Evolutionary conservation across 2,888 invertebrate genomes (phyloP).

Genomic region (Deroplatys truncata): DNA sequence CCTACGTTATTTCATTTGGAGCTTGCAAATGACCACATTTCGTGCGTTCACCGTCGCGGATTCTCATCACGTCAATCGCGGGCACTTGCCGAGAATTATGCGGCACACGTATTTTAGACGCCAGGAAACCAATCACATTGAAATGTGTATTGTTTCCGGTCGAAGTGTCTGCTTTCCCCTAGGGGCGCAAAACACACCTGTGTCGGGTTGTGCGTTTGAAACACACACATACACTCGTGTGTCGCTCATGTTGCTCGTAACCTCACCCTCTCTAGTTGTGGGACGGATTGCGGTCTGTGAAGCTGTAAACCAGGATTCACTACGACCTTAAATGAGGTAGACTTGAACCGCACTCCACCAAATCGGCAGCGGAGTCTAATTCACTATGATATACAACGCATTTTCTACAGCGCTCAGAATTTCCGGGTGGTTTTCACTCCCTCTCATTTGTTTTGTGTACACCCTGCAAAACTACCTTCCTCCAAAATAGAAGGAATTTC

Average conservation of each 20-base stretch:
- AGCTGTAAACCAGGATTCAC: neutral
- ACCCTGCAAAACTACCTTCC: too few species aligned
- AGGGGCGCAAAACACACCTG: neutral
- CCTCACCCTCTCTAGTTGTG: neutral
- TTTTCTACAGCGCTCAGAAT: neutral
- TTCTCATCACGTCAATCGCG: neutral
- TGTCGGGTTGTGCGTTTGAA: neutral
- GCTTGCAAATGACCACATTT: neutral
- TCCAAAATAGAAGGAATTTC: too few species aligned
- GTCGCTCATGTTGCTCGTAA: neutral
- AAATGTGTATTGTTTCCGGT: neutral
- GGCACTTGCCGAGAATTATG: neutral
- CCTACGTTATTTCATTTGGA: neutral
- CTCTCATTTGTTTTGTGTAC: neutral
- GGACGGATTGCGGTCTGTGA: neutral
- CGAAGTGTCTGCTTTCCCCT: neutral
- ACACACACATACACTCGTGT: neutral
- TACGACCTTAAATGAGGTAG: neutral
- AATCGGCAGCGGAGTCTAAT: neutral
- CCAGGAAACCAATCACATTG: neutral
- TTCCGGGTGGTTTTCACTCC: neutral
- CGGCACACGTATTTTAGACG: neutral
- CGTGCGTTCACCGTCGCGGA: neutral
- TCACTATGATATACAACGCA: neutral
- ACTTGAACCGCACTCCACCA: neutral